Conservation (phyloP, 2,113 vertebrate species). For the Talpa occidentalis region DNA sequence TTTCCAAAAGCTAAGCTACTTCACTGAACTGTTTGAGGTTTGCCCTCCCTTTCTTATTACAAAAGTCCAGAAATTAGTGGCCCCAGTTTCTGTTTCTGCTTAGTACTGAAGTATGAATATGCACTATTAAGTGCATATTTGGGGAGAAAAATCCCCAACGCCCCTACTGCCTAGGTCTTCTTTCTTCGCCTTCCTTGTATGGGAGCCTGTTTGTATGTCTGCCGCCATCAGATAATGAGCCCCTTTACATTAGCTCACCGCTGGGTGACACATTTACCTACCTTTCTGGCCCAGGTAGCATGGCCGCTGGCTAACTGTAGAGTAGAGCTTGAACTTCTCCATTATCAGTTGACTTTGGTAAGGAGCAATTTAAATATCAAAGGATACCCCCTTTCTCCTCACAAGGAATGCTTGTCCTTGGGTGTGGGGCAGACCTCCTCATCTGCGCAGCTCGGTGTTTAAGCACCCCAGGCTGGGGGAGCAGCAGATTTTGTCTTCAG, state of each 20-base stretch:
- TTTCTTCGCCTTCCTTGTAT: background rate
- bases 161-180: background rate
- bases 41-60: slow-evolving; percentile 44
- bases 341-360: background rate
- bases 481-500: background rate
- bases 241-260: background rate
- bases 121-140: background rate
- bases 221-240: background rate
- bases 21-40: slow-evolving; percentile 48
- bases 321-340: background rate
- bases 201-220: background rate
- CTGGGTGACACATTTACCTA: background rate
- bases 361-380: background rate
- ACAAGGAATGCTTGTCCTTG: background rate
- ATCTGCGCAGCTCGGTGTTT: background rate
- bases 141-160: background rate
- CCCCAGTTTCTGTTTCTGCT: slow-evolving; percentile 36
- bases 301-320: background rate
- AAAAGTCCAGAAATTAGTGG: slow-evolving; percentile 53
- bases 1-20: slow-evolving; percentile 53
- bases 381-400: background rate
- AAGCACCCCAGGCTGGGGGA: background rate
- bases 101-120: background rate
- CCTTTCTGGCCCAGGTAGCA: background rate
- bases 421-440: background rate